Conservation (phyloP, 1,140 invertebrate genomes). For the Hycleus cichorii region DNA sequence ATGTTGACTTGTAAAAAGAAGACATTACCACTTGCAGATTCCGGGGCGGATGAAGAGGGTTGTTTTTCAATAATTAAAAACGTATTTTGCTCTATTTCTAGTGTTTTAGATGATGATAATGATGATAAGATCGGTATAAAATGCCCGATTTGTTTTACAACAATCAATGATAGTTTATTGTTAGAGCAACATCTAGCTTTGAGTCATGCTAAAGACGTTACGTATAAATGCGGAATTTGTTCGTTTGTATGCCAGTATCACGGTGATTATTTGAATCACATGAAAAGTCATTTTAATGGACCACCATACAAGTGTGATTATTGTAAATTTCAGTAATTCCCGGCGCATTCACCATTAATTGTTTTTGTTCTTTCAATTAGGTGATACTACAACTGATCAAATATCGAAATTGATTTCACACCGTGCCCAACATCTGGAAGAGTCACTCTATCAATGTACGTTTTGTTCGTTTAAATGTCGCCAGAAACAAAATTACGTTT, state of each 20-base stretch:
- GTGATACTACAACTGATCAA: conserved; percentile 34
- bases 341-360: not conserved
- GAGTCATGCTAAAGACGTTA: conserved; percentile 50
- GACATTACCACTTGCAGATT: conserved; percentile 24
- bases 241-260: conserved; percentile 58
- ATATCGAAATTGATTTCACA: conserved; percentile 38
- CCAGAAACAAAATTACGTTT: conserved; percentile 48
- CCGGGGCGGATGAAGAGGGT: conserved; percentile 32
- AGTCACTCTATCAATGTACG: conserved; percentile 41
- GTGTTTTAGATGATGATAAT: conserved; percentile 22
- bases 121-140: conserved; percentile 39
- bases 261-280: conserved; percentile 56
- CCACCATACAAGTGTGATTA: conserved; percentile 57
- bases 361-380: conserved; percentile 21
- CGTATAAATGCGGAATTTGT: conserved; percentile 58
- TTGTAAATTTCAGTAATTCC: conserved; percentile 42
- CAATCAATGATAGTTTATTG: conserved; percentile 42
- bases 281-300: conserved; percentile 56
- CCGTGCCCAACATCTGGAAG: conserved; percentile 37
- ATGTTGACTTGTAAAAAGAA: conserved; percentile 33
- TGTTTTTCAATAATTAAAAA: not conserved
- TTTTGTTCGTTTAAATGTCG: conserved; percentile 46
- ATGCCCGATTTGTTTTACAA: conserved; percentile 48
- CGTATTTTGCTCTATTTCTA: not conserved
- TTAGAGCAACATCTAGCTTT: conserved; percentile 48